A percentile compares a stretch with the other conserved stretches of the same genome.
These are phyloP conservation scores for Phytoseiulus persimilis DNA, from an alignment of 2,888 invertebrate genomes.

Conservation along the genomic window DNA sequence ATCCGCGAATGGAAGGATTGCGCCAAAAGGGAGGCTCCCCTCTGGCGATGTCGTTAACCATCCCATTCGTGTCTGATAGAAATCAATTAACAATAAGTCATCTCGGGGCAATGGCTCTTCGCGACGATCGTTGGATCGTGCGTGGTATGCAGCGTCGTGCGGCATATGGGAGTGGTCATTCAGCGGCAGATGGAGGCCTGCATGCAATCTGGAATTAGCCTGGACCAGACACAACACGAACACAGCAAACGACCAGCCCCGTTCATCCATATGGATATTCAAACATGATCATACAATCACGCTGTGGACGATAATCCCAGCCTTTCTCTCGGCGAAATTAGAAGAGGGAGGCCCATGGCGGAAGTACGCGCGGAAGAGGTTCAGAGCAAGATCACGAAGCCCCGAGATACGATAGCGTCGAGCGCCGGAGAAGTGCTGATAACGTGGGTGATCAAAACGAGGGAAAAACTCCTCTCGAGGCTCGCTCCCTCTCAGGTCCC, in stretches of 20 bases:
- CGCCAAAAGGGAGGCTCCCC: no score
- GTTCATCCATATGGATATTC: neutral
- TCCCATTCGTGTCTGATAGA: no score
- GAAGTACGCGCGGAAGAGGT: no score
- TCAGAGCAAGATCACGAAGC: no score
- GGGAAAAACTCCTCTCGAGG: neutral
- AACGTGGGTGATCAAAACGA: neutral
- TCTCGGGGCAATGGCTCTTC: neutral
- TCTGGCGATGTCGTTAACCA: no score
- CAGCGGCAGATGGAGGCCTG: neutral
- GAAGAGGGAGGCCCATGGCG: no score
- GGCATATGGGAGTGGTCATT: neutral
- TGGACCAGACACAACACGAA: neutral
- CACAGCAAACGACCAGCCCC: neutral
- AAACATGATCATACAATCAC: neutral
- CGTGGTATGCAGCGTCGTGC: neutral
- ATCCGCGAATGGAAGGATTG: no score
- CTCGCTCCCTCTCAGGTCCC: neutral
- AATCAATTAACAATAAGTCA: neutral
- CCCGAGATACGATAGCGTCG: no score
- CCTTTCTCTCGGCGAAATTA: neutral
- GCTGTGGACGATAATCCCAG: neutral
- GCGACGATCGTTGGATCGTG: neutral
- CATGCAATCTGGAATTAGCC: neutral
- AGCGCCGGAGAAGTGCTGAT: neutral